Percentiles rank a stretch among this genome's conserved stretches.
Conservation (phyloP, 2,113 vertebrate genomes). For the Caranx melampygus region DNA sequence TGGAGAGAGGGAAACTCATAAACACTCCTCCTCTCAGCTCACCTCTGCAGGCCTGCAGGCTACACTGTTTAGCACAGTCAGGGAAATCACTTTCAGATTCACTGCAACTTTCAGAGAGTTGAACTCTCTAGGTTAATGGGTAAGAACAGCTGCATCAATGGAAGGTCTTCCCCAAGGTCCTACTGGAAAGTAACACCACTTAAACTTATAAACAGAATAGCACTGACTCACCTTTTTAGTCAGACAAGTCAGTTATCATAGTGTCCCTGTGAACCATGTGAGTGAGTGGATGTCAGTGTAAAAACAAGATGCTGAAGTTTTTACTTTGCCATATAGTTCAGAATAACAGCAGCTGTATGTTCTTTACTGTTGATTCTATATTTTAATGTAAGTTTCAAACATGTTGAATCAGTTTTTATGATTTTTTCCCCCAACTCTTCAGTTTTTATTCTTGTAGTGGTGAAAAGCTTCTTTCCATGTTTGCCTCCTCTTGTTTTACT, state of each 20-base stretch:
- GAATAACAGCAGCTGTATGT: no score
- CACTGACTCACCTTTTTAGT: background rate
- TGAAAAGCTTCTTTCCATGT: no score
- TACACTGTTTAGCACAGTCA: slow-evolving; percentile 39
- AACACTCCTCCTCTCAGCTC: slow-evolving; percentile 26
- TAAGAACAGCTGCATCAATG: slow-evolving; percentile 1
- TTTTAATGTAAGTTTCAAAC: no score
- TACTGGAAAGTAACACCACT: background rate
- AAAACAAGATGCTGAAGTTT: no score
- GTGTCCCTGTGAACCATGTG: background rate
- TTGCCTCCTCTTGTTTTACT: no score
- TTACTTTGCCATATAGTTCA: no score
- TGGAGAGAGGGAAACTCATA: slow-evolving; percentile 31
- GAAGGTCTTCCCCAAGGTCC: slow-evolving; percentile 2
- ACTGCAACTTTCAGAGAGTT: slow-evolving; percentile 25
- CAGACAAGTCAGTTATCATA: background rate
- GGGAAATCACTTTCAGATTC: slow-evolving; percentile 23
- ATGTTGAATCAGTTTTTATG: no score
- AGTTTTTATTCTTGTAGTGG: no score
- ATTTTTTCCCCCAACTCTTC: no score
- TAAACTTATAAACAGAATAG: background rate
- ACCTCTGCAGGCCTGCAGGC: slow-evolving; percentile 30
- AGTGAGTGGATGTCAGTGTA: no score
- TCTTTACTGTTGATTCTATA: no score
- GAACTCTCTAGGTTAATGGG: background rate